These are phyloP conservation scores for Eupithecia exiguata DNA, from an alignment of 2,888 invertebrate species.

Conservation along the genomic window DNA sequence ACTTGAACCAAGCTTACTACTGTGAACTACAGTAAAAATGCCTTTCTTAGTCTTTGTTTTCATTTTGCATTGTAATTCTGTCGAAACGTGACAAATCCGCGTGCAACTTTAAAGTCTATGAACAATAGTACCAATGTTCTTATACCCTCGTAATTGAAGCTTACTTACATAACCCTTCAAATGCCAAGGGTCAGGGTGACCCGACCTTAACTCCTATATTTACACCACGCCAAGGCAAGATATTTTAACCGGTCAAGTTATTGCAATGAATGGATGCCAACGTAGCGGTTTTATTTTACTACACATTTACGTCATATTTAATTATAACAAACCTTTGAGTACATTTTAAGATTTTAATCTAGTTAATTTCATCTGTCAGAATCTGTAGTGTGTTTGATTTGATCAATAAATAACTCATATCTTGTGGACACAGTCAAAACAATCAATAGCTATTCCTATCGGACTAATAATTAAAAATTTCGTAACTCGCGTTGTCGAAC, in stretches of 20 bases:
- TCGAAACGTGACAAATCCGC: neutral
- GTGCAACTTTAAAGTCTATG: neutral
- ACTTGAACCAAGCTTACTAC: neutral
- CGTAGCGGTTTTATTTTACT: conserved; percentile 1
- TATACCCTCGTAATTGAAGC: conserved; percentile 7
- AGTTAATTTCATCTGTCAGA: neutral
- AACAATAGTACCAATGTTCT: neutral
- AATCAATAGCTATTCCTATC: neutral
- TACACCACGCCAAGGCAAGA: conserved; percentile 35
- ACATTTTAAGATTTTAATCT: neutral
- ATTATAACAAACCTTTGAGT: neutral
- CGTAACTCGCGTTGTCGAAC: neutral
- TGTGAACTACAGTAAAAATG: neutral
- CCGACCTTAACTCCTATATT: conserved; percentile 31
- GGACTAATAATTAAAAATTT: neutral
- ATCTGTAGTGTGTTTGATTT: neutral
- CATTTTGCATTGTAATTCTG: neutral
- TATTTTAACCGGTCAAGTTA: conserved; percentile 31
- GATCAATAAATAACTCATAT: neutral
- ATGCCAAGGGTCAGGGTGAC: conserved; percentile 37
- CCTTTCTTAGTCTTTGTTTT: neutral
- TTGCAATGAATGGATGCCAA: conserved; percentile 29
- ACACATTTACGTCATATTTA: neutral
- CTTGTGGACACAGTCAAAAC: neutral
- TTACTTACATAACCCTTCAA: conserved; percentile 33